Conservation (phyloP, 2,888 invertebrate species). For the Cistogaster globosa region DNA sequence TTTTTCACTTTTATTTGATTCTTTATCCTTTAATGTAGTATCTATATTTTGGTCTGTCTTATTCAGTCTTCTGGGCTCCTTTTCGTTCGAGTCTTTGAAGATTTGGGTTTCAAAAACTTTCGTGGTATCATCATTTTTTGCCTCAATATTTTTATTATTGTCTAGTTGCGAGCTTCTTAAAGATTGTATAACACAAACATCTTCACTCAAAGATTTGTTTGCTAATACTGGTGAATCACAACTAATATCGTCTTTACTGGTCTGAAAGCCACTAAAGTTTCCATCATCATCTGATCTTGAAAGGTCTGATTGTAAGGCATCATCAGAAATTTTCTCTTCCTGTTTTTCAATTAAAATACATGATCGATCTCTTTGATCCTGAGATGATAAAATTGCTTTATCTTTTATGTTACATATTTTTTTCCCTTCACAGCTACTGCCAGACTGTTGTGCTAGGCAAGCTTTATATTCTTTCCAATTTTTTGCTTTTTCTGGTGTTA, state of each 20-base stretch:
- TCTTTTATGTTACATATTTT: neutral
- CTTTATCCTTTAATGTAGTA: too few species aligned
- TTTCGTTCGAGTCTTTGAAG: neutral
- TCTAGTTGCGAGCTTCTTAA: neutral
- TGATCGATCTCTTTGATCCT: neutral
- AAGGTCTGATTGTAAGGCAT: conserved; percentile 24
- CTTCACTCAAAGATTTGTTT: neutral
- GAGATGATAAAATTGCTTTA: neutral
- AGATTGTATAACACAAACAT: neutral
- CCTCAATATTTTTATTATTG: neutral
- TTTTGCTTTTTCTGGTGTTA: conserved; percentile 70
- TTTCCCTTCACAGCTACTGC: neutral
- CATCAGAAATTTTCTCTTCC: neutral
- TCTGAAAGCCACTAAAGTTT: conserved; percentile 42
- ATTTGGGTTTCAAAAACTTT: neutral
- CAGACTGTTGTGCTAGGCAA: conserved; percentile 60
- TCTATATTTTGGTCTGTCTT: neutral
- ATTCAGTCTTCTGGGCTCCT: too few species aligned
- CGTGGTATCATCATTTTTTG: neutral
- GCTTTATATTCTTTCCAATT: conserved; percentile 74
- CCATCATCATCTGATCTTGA: conserved; percentile 48
- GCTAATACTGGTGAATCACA: conserved; percentile 37
- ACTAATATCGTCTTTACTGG: conserved; percentile 37
- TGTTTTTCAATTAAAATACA: neutral
- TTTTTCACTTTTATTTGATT: neutral